Evolutionary conservation across 1,140 invertebrate species (phyloP).

Genomic region (Sminthurinus signatus): DNA sequence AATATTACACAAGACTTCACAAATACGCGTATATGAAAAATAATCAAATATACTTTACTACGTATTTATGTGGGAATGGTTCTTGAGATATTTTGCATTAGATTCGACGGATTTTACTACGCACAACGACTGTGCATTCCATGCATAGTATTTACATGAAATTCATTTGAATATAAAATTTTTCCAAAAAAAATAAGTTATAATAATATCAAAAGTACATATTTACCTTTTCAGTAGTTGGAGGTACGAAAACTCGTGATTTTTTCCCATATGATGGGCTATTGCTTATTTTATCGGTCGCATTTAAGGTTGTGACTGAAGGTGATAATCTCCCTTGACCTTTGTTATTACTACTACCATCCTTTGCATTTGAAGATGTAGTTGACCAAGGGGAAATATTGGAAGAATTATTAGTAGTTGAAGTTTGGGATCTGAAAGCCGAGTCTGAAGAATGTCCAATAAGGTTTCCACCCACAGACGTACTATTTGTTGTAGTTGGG

Average conservation of each 20-base stretch:
- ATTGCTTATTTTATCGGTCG: constrained; percentile 1
- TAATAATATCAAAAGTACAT: too few species aligned
- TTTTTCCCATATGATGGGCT: constrained; percentile 36
- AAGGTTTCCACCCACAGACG: constrained; percentile 4
- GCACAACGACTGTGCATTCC: too few species aligned
- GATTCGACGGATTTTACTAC: too few species aligned
- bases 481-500: constrained; percentile 17
- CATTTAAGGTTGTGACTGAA: constrained; percentile 6
- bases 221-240: constrained; percentile 40
- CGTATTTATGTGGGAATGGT: too few species aligned
- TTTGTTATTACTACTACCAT: constrained; percentile 6
- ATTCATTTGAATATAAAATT: too few species aligned
- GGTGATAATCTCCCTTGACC: constrained; percentile 30
- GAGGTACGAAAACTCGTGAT: constrained; percentile 20
- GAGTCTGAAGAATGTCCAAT: constrained; percentile 22
- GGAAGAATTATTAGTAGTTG: constrained; percentile 16
- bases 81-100: too few species aligned
- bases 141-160: too few species aligned
- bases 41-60: too few species aligned
- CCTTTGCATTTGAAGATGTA: constrained; percentile 18
- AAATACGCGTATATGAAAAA: too few species aligned
- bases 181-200: too few species aligned
- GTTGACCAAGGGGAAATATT: constrained; percentile 22
- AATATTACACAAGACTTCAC: too few species aligned
- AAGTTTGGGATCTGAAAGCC: not conserved